These are phyloP conservation scores for Aphelocoma californica DNA, from an alignment of 2,797 vertebrate genomes.

Conservation along the genomic window DNA sequence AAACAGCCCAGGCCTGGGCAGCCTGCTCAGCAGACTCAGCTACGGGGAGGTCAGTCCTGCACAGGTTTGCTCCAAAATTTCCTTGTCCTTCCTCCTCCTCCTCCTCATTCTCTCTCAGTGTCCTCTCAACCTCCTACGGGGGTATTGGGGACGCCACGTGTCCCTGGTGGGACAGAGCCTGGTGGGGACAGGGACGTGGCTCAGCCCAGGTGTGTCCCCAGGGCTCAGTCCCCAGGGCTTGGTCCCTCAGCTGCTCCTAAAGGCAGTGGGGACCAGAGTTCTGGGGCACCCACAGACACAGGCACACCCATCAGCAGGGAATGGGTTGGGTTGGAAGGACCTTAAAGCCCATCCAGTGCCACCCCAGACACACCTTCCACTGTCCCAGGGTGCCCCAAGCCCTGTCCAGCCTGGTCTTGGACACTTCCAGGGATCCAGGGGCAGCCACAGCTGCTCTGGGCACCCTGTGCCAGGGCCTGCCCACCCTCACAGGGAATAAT, in stretches of 20 bases:
- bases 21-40: background rate
- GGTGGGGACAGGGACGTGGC: background rate
- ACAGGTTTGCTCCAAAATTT: background rate
- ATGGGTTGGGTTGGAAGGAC: background rate
- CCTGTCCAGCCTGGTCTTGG: background rate
- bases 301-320: background rate
- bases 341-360: background rate
- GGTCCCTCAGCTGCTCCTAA: background rate
- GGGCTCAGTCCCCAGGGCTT: background rate
- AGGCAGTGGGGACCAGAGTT: background rate
- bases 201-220: background rate
- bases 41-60: background rate
- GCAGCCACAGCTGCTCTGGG: background rate
- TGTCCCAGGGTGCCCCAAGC: accelerated
- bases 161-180: background rate
- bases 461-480: background rate
- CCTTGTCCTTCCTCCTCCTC: background rate
- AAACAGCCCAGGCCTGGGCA: background rate
- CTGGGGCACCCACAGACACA: background rate
- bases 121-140: too few species aligned
- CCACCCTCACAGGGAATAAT: accelerated
- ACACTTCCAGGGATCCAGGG: background rate
- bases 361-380: background rate
- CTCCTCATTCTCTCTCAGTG: background rate
- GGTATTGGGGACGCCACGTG: background rate